Base-by-base conservation (phyloP, 2,797 vertebrate genomes). In the Gallinago nigripennis region DNA sequence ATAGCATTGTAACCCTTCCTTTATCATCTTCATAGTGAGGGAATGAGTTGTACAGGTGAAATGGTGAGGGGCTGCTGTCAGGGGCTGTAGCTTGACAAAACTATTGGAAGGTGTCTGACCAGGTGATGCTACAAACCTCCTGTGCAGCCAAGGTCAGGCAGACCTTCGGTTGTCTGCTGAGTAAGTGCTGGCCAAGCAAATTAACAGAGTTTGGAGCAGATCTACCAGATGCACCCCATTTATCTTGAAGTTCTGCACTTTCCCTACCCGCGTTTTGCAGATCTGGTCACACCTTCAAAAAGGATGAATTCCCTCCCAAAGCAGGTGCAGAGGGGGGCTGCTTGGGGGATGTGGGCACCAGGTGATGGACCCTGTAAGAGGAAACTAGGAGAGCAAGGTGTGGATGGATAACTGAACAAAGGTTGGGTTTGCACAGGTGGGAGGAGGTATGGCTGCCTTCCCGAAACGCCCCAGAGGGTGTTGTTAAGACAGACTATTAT, bases 151-250 rank as follows among this genome's bases (percentile, higher is more conserved):
- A 95, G 92, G 94, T 91, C 94, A 46, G 2, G 0, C 78, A 88
- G 85, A 78, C 78, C 83, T 92, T 65, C 3, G 9, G 33, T 10
- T 46, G 16, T 78, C 24, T 48, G 76, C 95, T 93, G 89, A 94
- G 65, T 82, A 83, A 94, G 89, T 10, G 89, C 81, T 86, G 80
- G 37, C 7, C 79, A 23, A 61, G 92, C 94, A 94, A 70, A 91
- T 48, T 31, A 37, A 70, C 82, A 65, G 76, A 51, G 63, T 58
- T 37, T 8, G 37, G 64, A 95, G 85, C 76, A 79, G 65, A 51
- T 56, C 72, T 63, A 43, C 79, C 92, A 95, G 81, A 77, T 82
- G 89, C 25, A 43, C 16, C 81, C 61, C 78, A 86, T 96, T 92
- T 73, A 82, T 97, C 92, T 94, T 87, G 17, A 64, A 83, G 65